Evolutionary conservation across 2,113 vertebrate species (phyloP).

Genomic region (Rhynchomys soricoides): DNA sequence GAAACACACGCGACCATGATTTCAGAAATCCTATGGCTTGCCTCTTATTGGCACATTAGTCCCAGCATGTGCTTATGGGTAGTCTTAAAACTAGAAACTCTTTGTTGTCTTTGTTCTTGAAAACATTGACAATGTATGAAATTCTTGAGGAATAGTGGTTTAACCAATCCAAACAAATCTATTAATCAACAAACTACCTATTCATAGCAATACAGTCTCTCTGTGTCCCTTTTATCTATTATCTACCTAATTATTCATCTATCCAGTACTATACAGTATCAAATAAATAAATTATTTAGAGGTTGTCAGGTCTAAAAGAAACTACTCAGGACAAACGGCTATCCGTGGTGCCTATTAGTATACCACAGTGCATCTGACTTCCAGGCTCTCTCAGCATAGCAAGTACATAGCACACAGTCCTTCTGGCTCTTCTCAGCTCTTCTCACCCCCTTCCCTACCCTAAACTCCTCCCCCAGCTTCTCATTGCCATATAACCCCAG

Average conservation of each 20-base stretch:
- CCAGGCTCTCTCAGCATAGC: not conserved
- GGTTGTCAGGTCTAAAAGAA: not conserved
- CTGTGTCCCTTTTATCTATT: not conserved
- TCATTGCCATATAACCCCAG: not conserved
- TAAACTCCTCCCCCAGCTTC: not conserved
- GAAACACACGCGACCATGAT: not conserved
- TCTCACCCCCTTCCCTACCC: not conserved
- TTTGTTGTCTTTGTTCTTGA: slow-evolving; percentile 23
- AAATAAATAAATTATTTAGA: slow-evolving; percentile 24
- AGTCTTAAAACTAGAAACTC: slow-evolving; percentile 16
- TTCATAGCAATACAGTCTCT: not conserved
- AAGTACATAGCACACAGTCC: not conserved
- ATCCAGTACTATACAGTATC: not conserved
- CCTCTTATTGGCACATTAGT: not conserved
- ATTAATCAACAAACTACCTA: not conserved
- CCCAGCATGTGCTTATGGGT: not conserved
- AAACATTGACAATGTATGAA: slow-evolving; percentile 9
- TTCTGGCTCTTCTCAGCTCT: not conserved
- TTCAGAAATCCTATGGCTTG: slow-evolving; percentile 35
- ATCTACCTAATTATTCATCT: not conserved
- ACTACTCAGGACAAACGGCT: not conserved
- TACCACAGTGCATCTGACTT: not conserved
- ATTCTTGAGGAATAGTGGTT: not conserved
- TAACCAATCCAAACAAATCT: not conserved
- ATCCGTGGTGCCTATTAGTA: not conserved